Percentiles rank a stretch among this genome's conserved stretches.
These are phyloP conservation scores for Premnoplex brunnescens DNA, from an alignment of 2,797 vertebrate species.

Conservation along the genomic window DNA sequence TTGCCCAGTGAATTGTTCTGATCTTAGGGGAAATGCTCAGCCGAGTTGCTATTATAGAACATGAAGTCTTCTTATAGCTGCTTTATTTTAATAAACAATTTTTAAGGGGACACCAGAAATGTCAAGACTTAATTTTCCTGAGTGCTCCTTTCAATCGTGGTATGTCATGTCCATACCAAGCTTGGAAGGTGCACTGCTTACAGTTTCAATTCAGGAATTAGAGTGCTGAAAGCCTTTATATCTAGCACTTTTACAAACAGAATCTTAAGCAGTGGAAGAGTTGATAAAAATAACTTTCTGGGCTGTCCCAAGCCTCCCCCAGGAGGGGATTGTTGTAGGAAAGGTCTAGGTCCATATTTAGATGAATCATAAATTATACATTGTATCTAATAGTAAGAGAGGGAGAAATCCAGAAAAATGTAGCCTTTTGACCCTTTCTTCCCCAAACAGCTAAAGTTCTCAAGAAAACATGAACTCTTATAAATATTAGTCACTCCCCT, in stretches of 20 bases:
- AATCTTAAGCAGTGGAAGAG: not conserved
- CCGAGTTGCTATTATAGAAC: not conserved
- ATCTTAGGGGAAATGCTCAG: not conserved
- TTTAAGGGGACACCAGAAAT: not conserved
- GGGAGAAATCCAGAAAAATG: slow-evolving; percentile 22
- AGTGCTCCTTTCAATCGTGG: not conserved
- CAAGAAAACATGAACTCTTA: slow-evolving; percentile 37
- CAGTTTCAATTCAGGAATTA: not conserved
- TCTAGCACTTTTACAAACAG: not conserved
- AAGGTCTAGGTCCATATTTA: not conserved
- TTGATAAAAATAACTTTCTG: slow-evolving; percentile 20
- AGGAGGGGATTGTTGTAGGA: not conserved
- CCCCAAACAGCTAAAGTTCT: slow-evolving; percentile 23
- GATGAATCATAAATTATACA: slow-evolving; percentile 23
- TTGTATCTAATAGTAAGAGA: not conserved
- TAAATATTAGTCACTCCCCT: slow-evolving; percentile 9
- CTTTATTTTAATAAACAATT: not conserved
- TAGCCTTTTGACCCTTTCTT: not conserved
- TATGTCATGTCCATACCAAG: not conserved
- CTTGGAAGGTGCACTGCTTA: not conserved
- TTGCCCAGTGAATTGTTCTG: not conserved
- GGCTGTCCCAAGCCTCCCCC: not conserved
- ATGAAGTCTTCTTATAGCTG: not conserved
- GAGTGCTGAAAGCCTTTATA: not conserved
- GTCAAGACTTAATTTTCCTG: not conserved